A percentile compares a stretch with the other conserved stretches of the same genome.
phyloP scores from a whole-genome alignment of 2,888 invertebrate species.

The Agriopis leucophaearia region DNA sequence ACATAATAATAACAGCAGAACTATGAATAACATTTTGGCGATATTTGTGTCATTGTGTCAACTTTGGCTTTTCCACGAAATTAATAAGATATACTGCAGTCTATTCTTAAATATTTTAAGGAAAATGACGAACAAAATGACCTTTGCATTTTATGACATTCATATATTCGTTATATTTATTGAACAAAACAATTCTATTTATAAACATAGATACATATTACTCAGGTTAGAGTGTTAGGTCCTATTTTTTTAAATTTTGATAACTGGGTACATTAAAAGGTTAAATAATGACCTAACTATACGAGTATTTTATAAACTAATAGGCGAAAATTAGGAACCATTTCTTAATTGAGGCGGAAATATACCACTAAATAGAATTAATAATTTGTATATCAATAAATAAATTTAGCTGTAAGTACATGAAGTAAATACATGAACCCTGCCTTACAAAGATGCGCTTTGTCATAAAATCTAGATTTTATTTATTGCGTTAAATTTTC shows the following conservation, averaged over 20 bases:
- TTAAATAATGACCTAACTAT: too few relatives aligned
- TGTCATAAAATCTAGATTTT: too few relatives aligned
- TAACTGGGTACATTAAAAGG: too few relatives aligned
- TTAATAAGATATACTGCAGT: not conserved
- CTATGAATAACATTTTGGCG: too few relatives aligned
- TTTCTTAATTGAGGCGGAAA: not conserved
- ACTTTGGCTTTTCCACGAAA: not conserved
- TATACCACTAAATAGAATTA: not conserved
- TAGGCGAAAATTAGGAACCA: not conserved
- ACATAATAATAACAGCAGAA: not conserved
- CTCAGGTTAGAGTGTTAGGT: not conserved
- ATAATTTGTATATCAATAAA: too few relatives aligned
- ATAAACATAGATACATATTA: not conserved
- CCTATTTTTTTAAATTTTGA: not conserved
- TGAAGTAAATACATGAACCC: too few relatives aligned
- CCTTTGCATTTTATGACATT: not conserved
- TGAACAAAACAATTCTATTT: not conserved
- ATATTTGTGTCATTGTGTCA: not conserved
- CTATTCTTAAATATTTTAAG: not conserved
- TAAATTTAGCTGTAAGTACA: too few relatives aligned
- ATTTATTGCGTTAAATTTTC: too few relatives aligned
- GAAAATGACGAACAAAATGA: slow-evolving; percentile 19
- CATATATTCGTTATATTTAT: not conserved
- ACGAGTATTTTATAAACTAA: not conserved
- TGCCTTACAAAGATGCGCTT: too few relatives aligned